Conservation (phyloP, 53 echinoderm and acorn worm genomes). For the Stichopus horrens region DNA sequence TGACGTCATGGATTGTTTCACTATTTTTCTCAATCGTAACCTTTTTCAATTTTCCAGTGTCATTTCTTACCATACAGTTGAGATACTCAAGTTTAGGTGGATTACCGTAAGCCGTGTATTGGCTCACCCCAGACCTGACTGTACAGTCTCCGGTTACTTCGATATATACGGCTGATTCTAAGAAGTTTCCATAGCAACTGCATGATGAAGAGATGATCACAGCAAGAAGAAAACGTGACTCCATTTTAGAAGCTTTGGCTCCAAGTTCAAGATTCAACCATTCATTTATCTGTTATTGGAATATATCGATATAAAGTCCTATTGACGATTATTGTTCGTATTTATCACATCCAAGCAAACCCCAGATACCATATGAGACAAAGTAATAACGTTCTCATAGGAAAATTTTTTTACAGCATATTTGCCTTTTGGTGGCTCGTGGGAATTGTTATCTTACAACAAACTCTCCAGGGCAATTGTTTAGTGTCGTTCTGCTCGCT, state of each 20-base stretch:
- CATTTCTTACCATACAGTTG: not conserved
- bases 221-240: too few species aligned
- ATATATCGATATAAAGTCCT: too few species aligned
- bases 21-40: not conserved
- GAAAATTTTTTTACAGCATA: too few species aligned
- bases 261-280: too few species aligned
- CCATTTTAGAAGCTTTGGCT: too few species aligned
- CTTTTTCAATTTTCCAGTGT: not conserved
- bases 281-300: too few species aligned
- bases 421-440: not conserved
- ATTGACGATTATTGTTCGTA: too few species aligned
- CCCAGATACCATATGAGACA: too few species aligned
- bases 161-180: not conserved
- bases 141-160: not conserved
- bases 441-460: not conserved
- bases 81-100: not conserved
- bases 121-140: not conserved
- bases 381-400: too few species aligned
- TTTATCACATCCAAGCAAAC: too few species aligned
- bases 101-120: not conserved
- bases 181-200: too few species aligned
- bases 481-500: not conserved
- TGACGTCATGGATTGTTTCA: not conserved
- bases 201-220: too few species aligned
- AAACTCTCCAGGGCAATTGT: not conserved